Evolutionary conservation across 2,888 invertebrate species (phyloP).

Genomic region (Elaeidobius kamerunicus): DNA sequence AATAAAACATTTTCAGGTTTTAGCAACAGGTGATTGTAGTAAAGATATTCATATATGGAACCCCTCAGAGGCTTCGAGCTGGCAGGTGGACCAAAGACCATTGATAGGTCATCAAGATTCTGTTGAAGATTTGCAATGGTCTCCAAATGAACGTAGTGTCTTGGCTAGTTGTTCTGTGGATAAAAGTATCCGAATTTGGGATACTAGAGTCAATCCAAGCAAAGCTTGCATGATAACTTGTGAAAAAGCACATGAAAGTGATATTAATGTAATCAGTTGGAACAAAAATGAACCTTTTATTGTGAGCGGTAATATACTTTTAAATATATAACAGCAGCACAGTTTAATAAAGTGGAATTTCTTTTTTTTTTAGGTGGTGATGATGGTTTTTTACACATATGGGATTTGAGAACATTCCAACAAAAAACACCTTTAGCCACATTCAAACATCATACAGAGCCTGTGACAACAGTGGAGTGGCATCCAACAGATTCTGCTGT

Average conservation of each 20-base stretch:
- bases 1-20: slow-evolving; percentile 53
- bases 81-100: slow-evolving; percentile 90
- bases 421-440: slow-evolving; percentile 79
- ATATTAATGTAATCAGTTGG: slow-evolving; percentile 98
- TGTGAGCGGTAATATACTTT: slow-evolving; percentile 73
- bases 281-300: slow-evolving; percentile 88
- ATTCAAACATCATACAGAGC: slow-evolving; percentile 92
- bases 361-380: slow-evolving; percentile 72
- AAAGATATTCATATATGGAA: slow-evolving; percentile 94
- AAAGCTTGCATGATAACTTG: slow-evolving; percentile 91
- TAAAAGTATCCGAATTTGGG: slow-evolving; percentile 93
- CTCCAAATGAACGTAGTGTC: slow-evolving; percentile 89
- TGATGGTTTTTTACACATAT: slow-evolving; percentile 90
- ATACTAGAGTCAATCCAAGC: slow-evolving; percentile 78
- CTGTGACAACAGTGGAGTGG: slow-evolving; percentile 97
- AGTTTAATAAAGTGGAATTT: too few relatives aligned
- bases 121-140: slow-evolving; percentile 97
- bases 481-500: slow-evolving; percentile 90
- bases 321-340: too few relatives aligned
- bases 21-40: slow-evolving; percentile 93
- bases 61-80: slow-evolving; percentile 67
- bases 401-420: slow-evolving; percentile 90
- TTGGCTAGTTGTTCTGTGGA: slow-evolving; percentile 88
- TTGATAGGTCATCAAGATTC: slow-evolving; percentile 85
- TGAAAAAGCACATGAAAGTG: slow-evolving; percentile 81